Base-by-base conservation (phyloP, 2,888 invertebrate genomes). In the Drosophila pegasa region DNA sequence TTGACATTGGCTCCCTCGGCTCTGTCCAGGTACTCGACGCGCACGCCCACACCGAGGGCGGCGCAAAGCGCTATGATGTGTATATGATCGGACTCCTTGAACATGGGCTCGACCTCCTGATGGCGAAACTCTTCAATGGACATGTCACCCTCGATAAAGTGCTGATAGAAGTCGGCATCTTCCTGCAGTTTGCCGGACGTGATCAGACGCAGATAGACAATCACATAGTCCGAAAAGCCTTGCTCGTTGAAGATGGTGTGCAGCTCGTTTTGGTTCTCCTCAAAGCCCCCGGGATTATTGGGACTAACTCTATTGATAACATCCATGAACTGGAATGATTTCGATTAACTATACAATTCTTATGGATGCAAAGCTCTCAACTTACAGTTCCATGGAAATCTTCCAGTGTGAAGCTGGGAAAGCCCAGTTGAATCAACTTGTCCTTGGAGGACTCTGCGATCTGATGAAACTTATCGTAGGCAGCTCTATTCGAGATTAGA, bases 1-100 rank as follows among this genome's bases (percentile, higher is more conserved):
- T 95, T 97, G 61, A 97, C 96, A 90, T 94, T 94, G 47, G 95
- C 95, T 16, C 96, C 96, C 58, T 96, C 96, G 2, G 97, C 98
- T 27, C 98, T 95, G 92, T 99, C 99, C 97, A 99, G 97, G 91
- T 99, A 99, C 85, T 97, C 96, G n/a, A 99, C 97, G 77, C 98
- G 94, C 1, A 99, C 97, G 0, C 97, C 96, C 1, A 97, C 97
- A 54, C 95, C 95, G 45, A 98, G 93, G 16, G 97, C 97, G 65
- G 97, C 95, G 90, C 98, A 97, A 88, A 99, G 94, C 2, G 98
- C 98, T 91, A 98, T 98, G 78, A 99, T 98, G 93, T 99, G 99
- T 92, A 99, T 98, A 92, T 99, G 98, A 93, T 99, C 99, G 75
- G 98, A 98, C 93, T 99, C 92, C 71, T 92, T 92, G 69, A 92